Evolutionary conservation across 2,888 invertebrate species (phyloP).

Genomic region (Plagiodera versicolora): DNA sequence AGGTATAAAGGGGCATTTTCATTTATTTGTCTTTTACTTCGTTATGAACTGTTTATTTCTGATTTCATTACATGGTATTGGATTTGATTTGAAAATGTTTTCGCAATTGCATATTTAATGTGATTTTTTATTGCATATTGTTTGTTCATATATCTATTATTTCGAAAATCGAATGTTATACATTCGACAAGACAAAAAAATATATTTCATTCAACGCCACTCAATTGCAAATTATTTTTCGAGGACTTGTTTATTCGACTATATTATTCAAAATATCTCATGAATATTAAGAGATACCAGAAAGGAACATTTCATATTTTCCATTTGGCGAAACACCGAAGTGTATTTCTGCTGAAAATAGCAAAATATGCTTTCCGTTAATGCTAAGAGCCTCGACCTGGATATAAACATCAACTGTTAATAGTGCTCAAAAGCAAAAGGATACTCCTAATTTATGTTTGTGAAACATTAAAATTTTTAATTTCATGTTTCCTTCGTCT

Average conservation of each 20-base stretch:
- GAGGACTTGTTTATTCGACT: background rate
- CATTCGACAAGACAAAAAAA: background rate
- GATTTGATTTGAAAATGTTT: no score
- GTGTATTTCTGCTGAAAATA: background rate
- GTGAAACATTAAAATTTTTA: slow-evolving; percentile 20
- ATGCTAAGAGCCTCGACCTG: background rate
- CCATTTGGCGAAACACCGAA: background rate
- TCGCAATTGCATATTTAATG: no score
- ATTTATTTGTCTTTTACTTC: no score
- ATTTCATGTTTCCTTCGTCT: slow-evolving; percentile 19
- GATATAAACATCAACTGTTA: slow-evolving; percentile 6
- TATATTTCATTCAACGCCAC: background rate
- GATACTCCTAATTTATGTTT: slow-evolving; percentile 20
- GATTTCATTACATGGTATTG: no score
- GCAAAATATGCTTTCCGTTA: background rate
- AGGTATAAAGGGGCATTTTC: no score
- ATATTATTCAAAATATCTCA: background rate
- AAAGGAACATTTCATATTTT: background rate
- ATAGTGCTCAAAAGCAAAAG: slow-evolving; percentile 22
- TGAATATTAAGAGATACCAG: background rate
- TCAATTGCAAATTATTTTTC: background rate
- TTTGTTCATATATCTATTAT: no score
- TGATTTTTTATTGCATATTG: no score
- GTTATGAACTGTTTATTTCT: no score
- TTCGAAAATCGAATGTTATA: background rate